Evolutionary conservation across 2,113 vertebrate genomes (phyloP).

Genomic region (Austrofundulus limnaeus): DNA sequence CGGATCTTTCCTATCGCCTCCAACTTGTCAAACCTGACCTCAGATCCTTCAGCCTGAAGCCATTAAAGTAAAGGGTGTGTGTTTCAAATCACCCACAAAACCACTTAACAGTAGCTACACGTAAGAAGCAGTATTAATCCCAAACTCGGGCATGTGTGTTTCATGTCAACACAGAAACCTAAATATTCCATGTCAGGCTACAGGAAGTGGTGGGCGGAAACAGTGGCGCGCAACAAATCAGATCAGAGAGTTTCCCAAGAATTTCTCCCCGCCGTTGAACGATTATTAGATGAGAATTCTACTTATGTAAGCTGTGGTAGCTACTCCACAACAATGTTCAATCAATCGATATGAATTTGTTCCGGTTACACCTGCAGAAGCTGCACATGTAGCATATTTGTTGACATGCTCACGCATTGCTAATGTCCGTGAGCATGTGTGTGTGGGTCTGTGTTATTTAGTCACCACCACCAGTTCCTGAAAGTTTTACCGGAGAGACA

Average conservation of each 20-base stretch:
- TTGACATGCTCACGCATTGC: background rate
- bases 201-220: constrained; percentile 50
- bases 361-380: constrained; percentile 6
- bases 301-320: no score
- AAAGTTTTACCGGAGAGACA: constrained; percentile 9
- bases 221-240: constrained; percentile 4
- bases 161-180: constrained; percentile 6
- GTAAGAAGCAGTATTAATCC: background rate
- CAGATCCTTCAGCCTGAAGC: constrained; percentile 38
- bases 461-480: background rate
- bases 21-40: constrained; percentile 34
- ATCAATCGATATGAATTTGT: constrained; percentile 22
- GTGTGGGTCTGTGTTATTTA: background rate
- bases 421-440: background rate
- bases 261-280: constrained; percentile 8
- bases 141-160: background rate
- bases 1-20: constrained; percentile 44
- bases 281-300: background rate
- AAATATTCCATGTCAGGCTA: constrained; percentile 18
- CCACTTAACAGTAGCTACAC: background rate
- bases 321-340: background rate
- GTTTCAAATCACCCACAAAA: constrained; percentile 30
- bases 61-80: constrained; percentile 28
- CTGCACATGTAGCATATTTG: background rate
- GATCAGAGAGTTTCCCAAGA: constrained; percentile 6